Evolutionary conservation across 64 coral and sea anemone genomes (phyloP).

Genomic region (Dendronephthya gigantea): DNA sequence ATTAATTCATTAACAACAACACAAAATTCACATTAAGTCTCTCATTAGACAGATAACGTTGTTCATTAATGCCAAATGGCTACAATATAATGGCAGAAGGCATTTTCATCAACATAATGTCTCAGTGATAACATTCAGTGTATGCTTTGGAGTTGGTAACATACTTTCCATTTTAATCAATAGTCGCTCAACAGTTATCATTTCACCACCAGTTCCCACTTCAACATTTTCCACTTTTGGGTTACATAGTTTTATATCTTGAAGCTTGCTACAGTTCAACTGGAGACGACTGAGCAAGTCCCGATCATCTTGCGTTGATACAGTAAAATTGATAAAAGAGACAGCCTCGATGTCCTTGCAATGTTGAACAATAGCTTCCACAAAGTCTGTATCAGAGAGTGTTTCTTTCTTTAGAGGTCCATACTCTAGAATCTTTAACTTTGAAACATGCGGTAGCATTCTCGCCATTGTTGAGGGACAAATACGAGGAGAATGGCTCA

Average conservation of each 20-base stretch:
- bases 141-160: slow-evolving; percentile 74
- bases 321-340: slow-evolving; percentile 91
- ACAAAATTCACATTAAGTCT: background rate
- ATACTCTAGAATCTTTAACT: slow-evolving; percentile 93
- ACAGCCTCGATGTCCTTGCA: slow-evolving; percentile 78
- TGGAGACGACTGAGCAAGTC: slow-evolving; percentile 55
- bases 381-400: slow-evolving; percentile 70
- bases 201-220: slow-evolving; percentile 86
- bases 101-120: slow-evolving; percentile 25
- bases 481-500: slow-evolving; percentile 93
- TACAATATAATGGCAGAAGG: too few relatives aligned
- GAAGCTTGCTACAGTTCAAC: slow-evolving; percentile 69
- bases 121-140: slow-evolving; percentile 68
- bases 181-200: slow-evolving; percentile 84
- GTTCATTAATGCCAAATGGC: background rate
- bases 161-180: slow-evolving; percentile 97
- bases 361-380: slow-evolving; percentile 66
- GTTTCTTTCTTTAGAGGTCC: slow-evolving; percentile 85
- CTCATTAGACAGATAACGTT: too few relatives aligned
- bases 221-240: slow-evolving; percentile 94
- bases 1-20: background rate
- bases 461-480: slow-evolving; percentile 71
- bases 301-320: slow-evolving; percentile 54
- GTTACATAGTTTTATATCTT: slow-evolving; percentile 89
- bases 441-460: slow-evolving; percentile 76